Conservation (phyloP, 2,797 vertebrate genomes). For the Spinus olivaceus region DNA sequence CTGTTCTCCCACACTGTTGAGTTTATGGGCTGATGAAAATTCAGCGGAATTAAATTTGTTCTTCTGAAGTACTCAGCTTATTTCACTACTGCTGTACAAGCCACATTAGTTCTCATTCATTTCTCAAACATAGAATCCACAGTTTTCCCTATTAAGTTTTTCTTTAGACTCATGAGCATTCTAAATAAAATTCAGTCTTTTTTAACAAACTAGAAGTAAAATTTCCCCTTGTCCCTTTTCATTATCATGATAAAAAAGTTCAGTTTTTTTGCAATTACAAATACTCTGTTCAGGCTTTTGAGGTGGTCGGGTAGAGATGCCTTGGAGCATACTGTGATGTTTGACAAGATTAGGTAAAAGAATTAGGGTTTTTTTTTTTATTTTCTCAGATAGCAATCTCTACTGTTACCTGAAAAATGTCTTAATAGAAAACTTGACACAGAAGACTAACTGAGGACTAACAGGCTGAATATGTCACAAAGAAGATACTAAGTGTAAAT, state of each 20-base stretch:
- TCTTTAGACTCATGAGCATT: neutral
- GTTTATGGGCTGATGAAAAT: conserved; percentile 85
- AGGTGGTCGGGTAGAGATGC: neutral
- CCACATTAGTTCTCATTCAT: neutral
- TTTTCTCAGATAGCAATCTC: neutral
- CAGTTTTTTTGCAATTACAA: neutral
- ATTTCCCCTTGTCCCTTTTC: neutral
- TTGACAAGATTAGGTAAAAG: neutral
- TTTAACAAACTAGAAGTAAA: neutral
- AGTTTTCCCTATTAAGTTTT: neutral
- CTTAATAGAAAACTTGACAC: neutral
- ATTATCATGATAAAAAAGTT: neutral
- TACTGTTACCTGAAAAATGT: neutral
- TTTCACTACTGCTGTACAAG: conserved; percentile 5
- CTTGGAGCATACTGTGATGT: neutral
- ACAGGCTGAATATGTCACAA: neutral
- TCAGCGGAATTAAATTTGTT: conserved; percentile 64
- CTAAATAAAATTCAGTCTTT: neutral
- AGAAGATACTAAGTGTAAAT: neutral
- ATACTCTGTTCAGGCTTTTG: neutral
- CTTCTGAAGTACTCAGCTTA: conserved; percentile 80
- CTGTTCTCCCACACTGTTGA: conserved; percentile 74
- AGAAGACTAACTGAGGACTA: neutral
- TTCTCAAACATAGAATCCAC: neutral
- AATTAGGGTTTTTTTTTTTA: neutral